phyloP scores from a whole-genome alignment of 64 coral and sea anemone species.

The Anthopleura sola region DNA sequence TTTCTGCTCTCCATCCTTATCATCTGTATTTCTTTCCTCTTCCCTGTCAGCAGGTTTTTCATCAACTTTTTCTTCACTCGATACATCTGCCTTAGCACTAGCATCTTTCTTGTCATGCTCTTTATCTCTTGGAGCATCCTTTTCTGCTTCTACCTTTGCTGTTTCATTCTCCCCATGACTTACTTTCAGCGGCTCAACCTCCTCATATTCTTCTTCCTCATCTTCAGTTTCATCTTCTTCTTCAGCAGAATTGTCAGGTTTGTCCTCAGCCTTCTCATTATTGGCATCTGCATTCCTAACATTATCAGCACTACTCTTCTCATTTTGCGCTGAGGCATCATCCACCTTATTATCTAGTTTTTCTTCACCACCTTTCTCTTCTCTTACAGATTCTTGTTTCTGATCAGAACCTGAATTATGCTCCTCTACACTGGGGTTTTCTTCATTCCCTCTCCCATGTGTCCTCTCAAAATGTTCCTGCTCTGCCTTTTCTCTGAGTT shows the following conservation, averaged over 20 bases:
- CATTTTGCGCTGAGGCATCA: background rate
- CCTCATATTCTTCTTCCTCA: constrained; percentile 19
- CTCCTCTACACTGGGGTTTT: background rate
- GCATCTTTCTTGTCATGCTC: background rate
- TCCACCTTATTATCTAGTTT: background rate
- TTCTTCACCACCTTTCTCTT: background rate
- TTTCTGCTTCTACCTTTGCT: background rate
- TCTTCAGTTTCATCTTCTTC: constrained; percentile 8
- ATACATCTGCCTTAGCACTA: background rate
- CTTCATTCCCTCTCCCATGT: background rate
- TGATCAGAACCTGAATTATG: background rate
- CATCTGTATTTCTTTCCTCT: background rate
- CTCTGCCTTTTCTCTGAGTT: background rate
- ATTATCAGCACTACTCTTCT: background rate
- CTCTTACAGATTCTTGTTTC: background rate
- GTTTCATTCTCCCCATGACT: background rate
- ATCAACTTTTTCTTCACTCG: background rate
- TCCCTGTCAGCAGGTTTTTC: background rate
- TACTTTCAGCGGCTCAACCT: constrained; percentile 10
- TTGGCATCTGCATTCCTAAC: background rate
- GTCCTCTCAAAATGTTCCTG: background rate
- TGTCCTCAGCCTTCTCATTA: background rate
- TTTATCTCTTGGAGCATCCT: background rate
- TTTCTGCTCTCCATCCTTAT: background rate
- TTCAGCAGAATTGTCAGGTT: background rate